phyloP scores from a whole-genome alignment of 1,140 invertebrate species.

The Drosophila repleta region DNA sequence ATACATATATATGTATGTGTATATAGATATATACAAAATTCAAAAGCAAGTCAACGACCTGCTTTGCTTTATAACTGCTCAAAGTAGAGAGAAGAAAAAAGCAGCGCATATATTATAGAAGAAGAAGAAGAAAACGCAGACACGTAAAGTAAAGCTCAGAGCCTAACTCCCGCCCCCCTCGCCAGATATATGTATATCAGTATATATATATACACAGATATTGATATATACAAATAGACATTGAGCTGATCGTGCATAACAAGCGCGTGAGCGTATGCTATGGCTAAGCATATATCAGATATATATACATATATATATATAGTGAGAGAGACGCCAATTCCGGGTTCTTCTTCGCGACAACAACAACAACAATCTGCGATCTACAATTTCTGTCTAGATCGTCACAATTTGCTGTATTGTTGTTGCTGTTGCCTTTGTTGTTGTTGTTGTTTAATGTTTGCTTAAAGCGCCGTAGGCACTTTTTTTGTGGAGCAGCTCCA shows the following conservation, averaged over 20 bases:
- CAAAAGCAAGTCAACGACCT: constrained; percentile 83
- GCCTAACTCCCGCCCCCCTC: constrained; percentile 17
- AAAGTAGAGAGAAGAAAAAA: constrained; percentile 32
- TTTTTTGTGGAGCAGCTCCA: constrained; percentile 58
- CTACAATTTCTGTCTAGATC: constrained; percentile 79
- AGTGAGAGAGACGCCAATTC: constrained; percentile 65
- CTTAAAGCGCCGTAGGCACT: constrained; percentile 65
- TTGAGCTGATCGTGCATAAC: constrained; percentile 78
- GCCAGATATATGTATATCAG: constrained; percentile 2
- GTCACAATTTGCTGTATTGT: constrained; percentile 59
- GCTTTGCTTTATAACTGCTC: constrained; percentile 82
- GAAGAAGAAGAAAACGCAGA: constrained; percentile 11
- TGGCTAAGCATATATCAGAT: constrained; percentile 37
- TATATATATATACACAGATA: constrained; percentile 1
- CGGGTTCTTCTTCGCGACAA: constrained; percentile 76
- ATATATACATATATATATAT: constrained; percentile 2
- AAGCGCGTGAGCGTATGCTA: constrained; percentile 75
- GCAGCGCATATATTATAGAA: constrained; percentile 31
- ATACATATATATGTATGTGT: too few species aligned
- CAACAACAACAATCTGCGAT: constrained; percentile 65
- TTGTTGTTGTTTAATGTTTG: constrained; percentile 6
- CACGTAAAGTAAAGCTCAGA: constrained; percentile 33
- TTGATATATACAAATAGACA: constrained; percentile 22
- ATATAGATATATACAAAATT: constrained; percentile 24
- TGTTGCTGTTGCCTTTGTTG: constrained; percentile 22